These are phyloP conservation scores for Perca fluviatilis DNA, from an alignment of 2,113 vertebrate species.

Conservation along the genomic window DNA sequence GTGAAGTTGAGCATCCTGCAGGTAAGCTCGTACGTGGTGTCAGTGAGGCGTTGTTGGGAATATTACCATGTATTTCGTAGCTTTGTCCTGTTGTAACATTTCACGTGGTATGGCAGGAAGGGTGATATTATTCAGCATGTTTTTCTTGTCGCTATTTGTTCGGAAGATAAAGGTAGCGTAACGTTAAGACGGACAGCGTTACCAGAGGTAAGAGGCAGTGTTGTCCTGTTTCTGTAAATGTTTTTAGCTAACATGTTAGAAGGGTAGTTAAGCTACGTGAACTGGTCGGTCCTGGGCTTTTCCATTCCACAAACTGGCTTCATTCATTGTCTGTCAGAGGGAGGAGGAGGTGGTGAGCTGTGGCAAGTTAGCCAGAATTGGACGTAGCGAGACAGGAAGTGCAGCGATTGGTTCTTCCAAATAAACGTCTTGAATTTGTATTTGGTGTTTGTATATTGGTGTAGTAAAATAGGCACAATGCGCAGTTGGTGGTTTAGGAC, in stretches of 20 bases:
- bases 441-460: no score
- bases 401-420: not conserved
- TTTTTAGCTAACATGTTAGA: no score
- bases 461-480: rapidly evolving
- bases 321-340: slow-evolving; percentile 79
- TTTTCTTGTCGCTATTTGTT: slow-evolving; percentile 36
- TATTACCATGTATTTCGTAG: no score
- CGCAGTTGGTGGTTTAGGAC: rapidly evolving
- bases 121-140: not conserved
- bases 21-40: slow-evolving; percentile 39
- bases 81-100: not conserved
- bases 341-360: slow-evolving; percentile 63
- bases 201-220: not conserved
- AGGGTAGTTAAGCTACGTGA: slow-evolving; percentile 20
- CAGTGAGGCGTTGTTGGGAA: not conserved
- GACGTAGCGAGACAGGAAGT: slow-evolving; percentile 45
- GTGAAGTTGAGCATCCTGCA: slow-evolving; percentile 82
- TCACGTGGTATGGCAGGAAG: not conserved
- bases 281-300: slow-evolving; percentile 50
- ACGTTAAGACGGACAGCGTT: not conserved
- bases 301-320: slow-evolving; percentile 50
- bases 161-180: slow-evolving; percentile 33
- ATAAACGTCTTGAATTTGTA: not conserved
- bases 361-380: slow-evolving; percentile 53
- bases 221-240: not conserved